Percentiles rank a stretch among this genome's conserved stretches.
Conservation (phyloP, 2,888 invertebrate genomes). For the Branchellion lobata region DNA sequence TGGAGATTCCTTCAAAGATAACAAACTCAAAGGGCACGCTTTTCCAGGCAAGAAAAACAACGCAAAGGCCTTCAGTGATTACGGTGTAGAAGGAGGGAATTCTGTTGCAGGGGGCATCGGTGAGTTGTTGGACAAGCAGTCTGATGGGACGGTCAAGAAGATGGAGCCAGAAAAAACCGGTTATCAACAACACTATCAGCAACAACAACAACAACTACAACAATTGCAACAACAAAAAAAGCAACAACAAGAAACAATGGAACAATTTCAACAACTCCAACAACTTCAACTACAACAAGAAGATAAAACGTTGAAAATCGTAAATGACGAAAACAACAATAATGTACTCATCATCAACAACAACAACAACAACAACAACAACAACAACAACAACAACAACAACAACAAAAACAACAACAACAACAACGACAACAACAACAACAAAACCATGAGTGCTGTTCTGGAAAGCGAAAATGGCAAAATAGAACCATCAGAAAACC, state of each 20-base stretch:
- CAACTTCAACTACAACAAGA: neutral
- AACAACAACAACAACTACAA: neutral
- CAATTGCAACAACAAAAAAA: neutral
- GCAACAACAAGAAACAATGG: neutral
- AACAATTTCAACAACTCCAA: neutral
- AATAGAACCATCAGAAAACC: neutral
- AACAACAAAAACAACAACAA: too few species aligned
- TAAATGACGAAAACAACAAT: neutral
- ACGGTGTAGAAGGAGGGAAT: too few species aligned
- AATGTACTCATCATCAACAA: neutral
- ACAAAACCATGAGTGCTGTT: too few species aligned
- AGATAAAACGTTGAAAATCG: too few species aligned
- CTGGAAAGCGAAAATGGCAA: neutral
- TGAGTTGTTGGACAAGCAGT: neutral
- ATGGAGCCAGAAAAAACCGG: neutral
- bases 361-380: neutral
- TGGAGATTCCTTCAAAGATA: too few species aligned
- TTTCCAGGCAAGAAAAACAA: too few species aligned
- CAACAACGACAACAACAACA: too few species aligned
- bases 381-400: neutral
- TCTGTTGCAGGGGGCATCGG: too few species aligned
- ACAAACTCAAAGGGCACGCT: too few species aligned
- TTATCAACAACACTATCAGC: constrained; percentile 7
- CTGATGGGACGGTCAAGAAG: neutral
- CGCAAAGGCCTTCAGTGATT: too few species aligned